Percentiles rank a stretch among this genome's conserved stretches.
These are phyloP conservation scores for Scaptodrosophila lebanonensis DNA, from an alignment of 1,140 invertebrate species.

Conservation along the genomic window DNA sequence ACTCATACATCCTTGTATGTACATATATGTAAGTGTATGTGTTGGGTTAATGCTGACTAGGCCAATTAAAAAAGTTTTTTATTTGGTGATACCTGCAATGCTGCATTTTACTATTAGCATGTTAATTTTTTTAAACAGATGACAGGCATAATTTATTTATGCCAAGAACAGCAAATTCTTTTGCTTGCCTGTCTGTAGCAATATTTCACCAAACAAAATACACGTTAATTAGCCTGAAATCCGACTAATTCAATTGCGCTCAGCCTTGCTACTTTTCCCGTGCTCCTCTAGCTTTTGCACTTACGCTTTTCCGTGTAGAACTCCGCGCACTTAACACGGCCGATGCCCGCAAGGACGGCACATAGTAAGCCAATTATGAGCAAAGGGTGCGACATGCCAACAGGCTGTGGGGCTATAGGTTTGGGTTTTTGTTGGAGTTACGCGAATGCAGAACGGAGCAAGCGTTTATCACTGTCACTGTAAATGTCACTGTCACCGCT, in stretches of 20 bases:
- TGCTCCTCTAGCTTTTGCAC: constrained; percentile 17
- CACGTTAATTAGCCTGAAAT: constrained; percentile 17
- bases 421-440: neutral
- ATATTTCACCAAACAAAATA: constrained; percentile 4
- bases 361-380: constrained; percentile 64
- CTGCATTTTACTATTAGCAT: no score
- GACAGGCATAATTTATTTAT: constrained; percentile 10
- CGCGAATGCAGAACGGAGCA: constrained; percentile 10
- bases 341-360: constrained; percentile 81
- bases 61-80: neutral
- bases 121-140: constrained; percentile 3
- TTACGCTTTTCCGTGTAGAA: constrained; percentile 63
- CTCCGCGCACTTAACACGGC: constrained; percentile 70
- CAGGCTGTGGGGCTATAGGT: no score
- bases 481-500: constrained; percentile 23
- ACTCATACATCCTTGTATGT: no score
- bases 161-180: neutral
- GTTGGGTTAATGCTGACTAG: no score
- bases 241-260: constrained; percentile 23
- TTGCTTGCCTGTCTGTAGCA: neutral
- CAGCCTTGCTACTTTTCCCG: neutral
- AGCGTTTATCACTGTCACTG: constrained; percentile 19
- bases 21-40: no score
- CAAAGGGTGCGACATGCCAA: constrained; percentile 11
- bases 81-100: no score